A percentile compares a stretch with the other conserved stretches of the same genome.
Evolutionary conservation across 2,113 vertebrate genomes (phyloP).

Genomic region (Erythrocercus mccallii): DNA sequence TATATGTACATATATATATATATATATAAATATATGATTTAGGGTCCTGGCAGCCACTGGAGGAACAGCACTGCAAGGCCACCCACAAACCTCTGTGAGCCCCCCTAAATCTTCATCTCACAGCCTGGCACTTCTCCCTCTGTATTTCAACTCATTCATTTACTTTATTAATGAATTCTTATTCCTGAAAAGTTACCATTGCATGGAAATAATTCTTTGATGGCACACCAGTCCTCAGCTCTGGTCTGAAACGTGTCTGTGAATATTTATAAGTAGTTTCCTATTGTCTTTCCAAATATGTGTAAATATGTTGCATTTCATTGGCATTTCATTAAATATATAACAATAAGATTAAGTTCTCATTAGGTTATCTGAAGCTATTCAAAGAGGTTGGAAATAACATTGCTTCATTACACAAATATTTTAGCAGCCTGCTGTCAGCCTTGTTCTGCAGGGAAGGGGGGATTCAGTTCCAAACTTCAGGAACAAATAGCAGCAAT

Average conservation of each 20-base stretch:
- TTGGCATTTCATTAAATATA: conserved; percentile 1
- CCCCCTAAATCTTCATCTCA: not conserved
- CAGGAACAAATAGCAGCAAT: not conserved
- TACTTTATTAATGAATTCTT: not conserved
- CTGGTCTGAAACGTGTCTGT: not conserved
- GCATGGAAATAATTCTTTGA: not conserved
- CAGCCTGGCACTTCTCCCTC: not conserved
- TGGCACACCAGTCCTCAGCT: not conserved
- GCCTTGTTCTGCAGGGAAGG: not conserved
- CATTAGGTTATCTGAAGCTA: not conserved
- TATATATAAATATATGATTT: not conserved
- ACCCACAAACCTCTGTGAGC: not conserved
- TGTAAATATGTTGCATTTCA: not conserved
- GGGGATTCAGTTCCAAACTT: not conserved
- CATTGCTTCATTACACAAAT: not conserved
- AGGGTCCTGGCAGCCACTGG: not conserved
- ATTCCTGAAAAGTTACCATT: not conserved
- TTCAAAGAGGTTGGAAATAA: not conserved
- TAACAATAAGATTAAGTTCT: not conserved
- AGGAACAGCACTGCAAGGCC: not conserved
- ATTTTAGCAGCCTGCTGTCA: not conserved
- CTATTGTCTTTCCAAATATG: conserved; percentile 3
- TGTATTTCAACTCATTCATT: not conserved
- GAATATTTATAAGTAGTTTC: conserved; percentile 27
- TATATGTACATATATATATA: not conserved